A percentile compares a stretch with the other conserved stretches of the same genome.
Evolutionary conservation across 2,888 invertebrate genomes (phyloP).

Genomic region (Yponomeuta cagnagella): DNA sequence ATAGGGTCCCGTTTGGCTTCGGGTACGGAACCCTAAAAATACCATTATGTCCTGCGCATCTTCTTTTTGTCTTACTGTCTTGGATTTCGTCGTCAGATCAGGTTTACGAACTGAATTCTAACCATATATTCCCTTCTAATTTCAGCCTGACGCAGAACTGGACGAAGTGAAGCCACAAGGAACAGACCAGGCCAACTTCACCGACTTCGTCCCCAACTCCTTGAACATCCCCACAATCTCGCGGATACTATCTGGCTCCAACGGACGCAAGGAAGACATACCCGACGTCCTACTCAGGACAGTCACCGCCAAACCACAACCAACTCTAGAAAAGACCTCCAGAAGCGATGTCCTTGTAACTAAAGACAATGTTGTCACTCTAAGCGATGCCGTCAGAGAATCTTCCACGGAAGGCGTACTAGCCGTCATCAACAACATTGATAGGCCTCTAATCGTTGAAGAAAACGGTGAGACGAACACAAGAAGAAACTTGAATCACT

Average conservation of each 20-base stretch:
- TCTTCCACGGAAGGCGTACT: slow-evolving; percentile 67
- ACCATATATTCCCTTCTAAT: slow-evolving; percentile 21
- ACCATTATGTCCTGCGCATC: too few relatives aligned
- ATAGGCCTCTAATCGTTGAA: slow-evolving; percentile 65
- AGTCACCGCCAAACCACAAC: slow-evolving; percentile 77
- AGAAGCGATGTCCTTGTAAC: slow-evolving; percentile 61
- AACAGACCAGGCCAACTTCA: slow-evolving; percentile 69
- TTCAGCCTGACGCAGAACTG: slow-evolving; percentile 60
- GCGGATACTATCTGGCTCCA: slow-evolving; percentile 89
- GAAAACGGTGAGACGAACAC: slow-evolving; percentile 72
- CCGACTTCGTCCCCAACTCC: slow-evolving; percentile 80
- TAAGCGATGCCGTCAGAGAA: slow-evolving; percentile 52
- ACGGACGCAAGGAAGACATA: slow-evolving; percentile 88
- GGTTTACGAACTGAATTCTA: neutral
- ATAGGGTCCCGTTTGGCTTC: too few relatives aligned
- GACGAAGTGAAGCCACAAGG: slow-evolving; percentile 56
- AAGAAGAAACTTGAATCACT: slow-evolving; percentile 61
- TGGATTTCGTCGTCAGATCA: too few relatives aligned
- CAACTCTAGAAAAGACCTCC: slow-evolving; percentile 60
- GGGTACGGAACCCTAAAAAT: too few relatives aligned
- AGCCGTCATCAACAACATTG: slow-evolving; percentile 67
- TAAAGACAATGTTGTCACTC: slow-evolving; percentile 63
- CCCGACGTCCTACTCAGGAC: slow-evolving; percentile 84
- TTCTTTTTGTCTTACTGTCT: too few relatives aligned
- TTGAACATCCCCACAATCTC: slow-evolving; percentile 89